Evolutionary conservation across 2,797 vertebrate species (phyloP).

Genomic region (Enteromius thamalakanensis): DNA sequence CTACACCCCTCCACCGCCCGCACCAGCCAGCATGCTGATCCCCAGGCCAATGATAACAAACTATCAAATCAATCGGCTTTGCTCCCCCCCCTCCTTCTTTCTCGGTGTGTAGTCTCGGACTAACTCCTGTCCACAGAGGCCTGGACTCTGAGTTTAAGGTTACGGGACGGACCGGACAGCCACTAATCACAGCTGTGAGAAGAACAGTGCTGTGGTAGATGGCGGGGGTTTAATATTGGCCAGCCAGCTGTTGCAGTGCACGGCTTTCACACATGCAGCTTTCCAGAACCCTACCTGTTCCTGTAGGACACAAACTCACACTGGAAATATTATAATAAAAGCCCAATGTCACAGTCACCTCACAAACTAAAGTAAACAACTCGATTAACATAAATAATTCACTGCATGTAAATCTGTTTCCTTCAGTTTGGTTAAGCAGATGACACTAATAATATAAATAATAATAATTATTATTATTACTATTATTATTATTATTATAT

Average conservation of each 20-base stretch:
- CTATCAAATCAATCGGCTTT: constrained; percentile 26
- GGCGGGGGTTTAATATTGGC: constrained; percentile 61
- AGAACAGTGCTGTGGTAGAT: constrained; percentile 57
- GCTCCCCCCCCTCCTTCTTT: neutral
- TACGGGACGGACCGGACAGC: constrained; percentile 56
- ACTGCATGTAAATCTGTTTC: neutral
- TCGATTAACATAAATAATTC: neutral
- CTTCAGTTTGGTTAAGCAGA: neutral
- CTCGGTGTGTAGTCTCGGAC: constrained; percentile 27
- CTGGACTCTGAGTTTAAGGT: constrained; percentile 41
- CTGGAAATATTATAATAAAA: constrained; percentile 39
- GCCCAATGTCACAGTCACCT: constrained; percentile 51
- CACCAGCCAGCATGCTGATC: constrained; percentile 38
- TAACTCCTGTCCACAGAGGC: constrained; percentile 51
- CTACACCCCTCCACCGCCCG: constrained; percentile 46
- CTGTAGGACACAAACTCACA: constrained; percentile 44
- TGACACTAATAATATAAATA: neutral
- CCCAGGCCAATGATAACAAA: constrained; percentile 44
- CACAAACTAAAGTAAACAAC: neutral
- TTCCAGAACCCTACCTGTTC: constrained; percentile 48
- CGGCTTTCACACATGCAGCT: constrained; percentile 48
- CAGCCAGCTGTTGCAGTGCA: constrained; percentile 60
- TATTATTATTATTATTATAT: neutral
- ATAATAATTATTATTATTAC: too few relatives aligned
- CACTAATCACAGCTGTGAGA: constrained; percentile 61